Base-by-base conservation (phyloP, 30 jellyfish, hydroid and myxozoan species). In the Hydractinia symbiolongicarpus region DNA sequence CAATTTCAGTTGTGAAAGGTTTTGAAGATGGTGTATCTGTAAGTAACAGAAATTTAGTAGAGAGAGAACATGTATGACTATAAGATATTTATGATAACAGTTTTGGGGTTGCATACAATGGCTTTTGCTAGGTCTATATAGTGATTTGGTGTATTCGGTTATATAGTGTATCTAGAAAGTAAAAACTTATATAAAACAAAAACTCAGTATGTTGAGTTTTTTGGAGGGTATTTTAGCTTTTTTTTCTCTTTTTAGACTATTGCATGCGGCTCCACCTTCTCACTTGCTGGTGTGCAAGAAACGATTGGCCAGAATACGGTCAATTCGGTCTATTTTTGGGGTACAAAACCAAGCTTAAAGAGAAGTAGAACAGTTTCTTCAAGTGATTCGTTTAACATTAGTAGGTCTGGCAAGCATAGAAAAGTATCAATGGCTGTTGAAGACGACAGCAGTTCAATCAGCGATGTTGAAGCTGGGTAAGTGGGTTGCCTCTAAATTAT, bases 241-340 rank as follows among this genome's bases (percentile, higher is more conserved):
- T 0, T 58, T 16, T 64, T 44, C 7, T 64, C 9, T 6, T 55
- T 77, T 8, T 67, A 88, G 96, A 77, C 86, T 10, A 84, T 89
- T 20, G 89, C 95, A 3, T 83, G 95, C 67, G 96, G 96, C 13
- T 56, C 73, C 7, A 74, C 91, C 2, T 89, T 89, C 70, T 80
- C 90, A 8, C 10, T 89, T 57, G 96, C 96, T 53, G 96, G 96
- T 56, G 76, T 83, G 49, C 90, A 77, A 49, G 83, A 69, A 16
- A 66, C 54, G 0, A 50, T 53, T 4, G 66, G 73, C 20, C 66
- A 66, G 4, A 66, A 44, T 44, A 61, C 53, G 9, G 17, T 83
- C n/a, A 90, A 86, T 72, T 55, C 81, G 1, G 90, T 90, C 53
- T 90, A 66, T 82, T 90, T 90, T 78, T 90, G 97, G 97, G 97